A percentile compares a stretch with the other conserved stretches of the same genome.
Evolutionary conservation across 2,888 invertebrate species (phyloP).

Genomic region (Notocelia uddmanniana): DNA sequence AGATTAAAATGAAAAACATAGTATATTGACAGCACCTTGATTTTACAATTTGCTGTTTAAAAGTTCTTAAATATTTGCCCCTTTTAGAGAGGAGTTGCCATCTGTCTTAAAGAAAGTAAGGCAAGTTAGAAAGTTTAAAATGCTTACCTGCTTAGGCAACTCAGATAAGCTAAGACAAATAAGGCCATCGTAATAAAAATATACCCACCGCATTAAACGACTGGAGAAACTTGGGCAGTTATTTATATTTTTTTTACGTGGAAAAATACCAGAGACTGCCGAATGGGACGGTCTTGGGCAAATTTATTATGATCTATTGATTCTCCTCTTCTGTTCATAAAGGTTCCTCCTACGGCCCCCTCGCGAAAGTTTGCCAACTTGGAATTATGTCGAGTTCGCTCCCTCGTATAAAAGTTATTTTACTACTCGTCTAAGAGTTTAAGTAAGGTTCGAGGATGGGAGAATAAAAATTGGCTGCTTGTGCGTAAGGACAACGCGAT

Average conservation of each 20-base stretch:
- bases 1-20: no score
- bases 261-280: constrained; percentile 22
- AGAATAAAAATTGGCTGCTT: constrained; percentile 47
- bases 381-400: constrained; percentile 66
- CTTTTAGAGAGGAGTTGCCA: constrained; percentile 9
- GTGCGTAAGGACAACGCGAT: constrained; percentile 15
- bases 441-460: constrained; percentile 53
- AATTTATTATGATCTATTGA: constrained; percentile 78
- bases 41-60: background rate
- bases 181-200: constrained; percentile 38
- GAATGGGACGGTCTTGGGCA: constrained; percentile 45
- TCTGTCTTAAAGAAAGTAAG: constrained; percentile 29
- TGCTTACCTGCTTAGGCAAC: constrained; percentile 22
- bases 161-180: constrained; percentile 32
- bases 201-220: constrained; percentile 36
- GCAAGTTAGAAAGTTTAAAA: constrained; percentile 39
- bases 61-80: constrained; percentile 5
- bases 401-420: constrained; percentile 71
- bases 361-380: constrained; percentile 60
- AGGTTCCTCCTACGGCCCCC: constrained; percentile 50
- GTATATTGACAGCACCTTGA: no score
- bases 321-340: constrained; percentile 62
- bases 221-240: constrained; percentile 37
- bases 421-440: constrained; percentile 74
- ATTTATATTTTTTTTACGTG: constrained; percentile 43